Conservation (phyloP, 2,888 invertebrate genomes). For the Phengaris arion region DNA sequence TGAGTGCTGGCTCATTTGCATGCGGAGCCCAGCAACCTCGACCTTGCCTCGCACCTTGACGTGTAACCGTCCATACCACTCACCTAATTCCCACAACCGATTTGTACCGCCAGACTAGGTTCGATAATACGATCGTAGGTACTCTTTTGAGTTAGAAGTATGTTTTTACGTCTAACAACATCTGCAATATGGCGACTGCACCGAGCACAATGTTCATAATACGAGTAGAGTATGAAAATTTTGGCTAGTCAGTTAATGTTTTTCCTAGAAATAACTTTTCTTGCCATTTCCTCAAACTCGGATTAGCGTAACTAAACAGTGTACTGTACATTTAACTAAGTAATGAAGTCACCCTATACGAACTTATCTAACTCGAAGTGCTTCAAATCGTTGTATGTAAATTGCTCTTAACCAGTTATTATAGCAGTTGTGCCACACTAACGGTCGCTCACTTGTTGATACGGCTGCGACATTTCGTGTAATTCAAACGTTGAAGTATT, state of each 20-base stretch:
- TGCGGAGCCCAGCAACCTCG: constrained; percentile 67
- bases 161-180: too few species aligned
- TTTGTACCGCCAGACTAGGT: neutral
- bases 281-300: neutral
- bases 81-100: neutral
- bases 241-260: too few species aligned
- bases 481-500: constrained; percentile 21
- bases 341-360: constrained; percentile 4
- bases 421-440: constrained; percentile 1
- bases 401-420: constrained; percentile 17
- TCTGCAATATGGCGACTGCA: too few species aligned
- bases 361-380: constrained; percentile 2
- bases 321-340: neutral
- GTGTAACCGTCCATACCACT: neutral
- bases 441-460: constrained; percentile 23
- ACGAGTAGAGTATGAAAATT: too few species aligned
- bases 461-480: constrained; percentile 19
- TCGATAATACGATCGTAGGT: too few species aligned
- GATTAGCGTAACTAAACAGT: neutral
- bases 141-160: too few species aligned
- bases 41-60: constrained; percentile 25
- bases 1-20: constrained; percentile 76
- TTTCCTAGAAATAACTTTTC: neutral
- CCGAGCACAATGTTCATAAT: too few species aligned
- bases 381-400: constrained; percentile 1